phyloP scores from a whole-genome alignment of 2,113 vertebrate species.

The Miniopterus natalensis region DNA sequence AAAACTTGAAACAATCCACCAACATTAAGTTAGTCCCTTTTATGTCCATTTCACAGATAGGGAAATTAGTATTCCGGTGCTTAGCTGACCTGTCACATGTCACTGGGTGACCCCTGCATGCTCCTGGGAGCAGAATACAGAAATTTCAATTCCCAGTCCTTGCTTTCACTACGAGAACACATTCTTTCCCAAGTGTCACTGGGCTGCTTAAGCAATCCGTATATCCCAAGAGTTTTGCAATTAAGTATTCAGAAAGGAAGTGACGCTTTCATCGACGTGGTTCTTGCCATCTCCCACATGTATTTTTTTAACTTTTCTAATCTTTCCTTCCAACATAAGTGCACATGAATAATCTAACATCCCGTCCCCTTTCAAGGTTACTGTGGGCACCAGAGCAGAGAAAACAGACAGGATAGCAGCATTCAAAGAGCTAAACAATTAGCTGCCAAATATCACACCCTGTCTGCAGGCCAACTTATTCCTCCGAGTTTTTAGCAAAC shows the following conservation, averaged over 20 bases:
- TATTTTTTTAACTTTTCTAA: slow-evolving; percentile 44
- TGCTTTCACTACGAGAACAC: background rate
- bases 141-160: slow-evolving; percentile 26
- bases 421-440: background rate
- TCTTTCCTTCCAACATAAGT: slow-evolving; percentile 66
- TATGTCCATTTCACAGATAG: slow-evolving; percentile 35
- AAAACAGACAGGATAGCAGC: slow-evolving; percentile 8
- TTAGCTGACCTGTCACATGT: slow-evolving; percentile 5
- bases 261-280: background rate
- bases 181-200: slow-evolving; percentile 42
- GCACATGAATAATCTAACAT: slow-evolving; percentile 59
- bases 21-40: background rate
- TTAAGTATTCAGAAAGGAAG: slow-evolving; percentile 62
- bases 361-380: background rate
- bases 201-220: slow-evolving; percentile 43
- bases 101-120: background rate
- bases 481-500: background rate
- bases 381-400: slow-evolving; percentile 11
- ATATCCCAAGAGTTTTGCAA: slow-evolving; percentile 4
- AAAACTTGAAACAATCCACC: background rate
- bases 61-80: background rate
- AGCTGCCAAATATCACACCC: slow-evolving; percentile 21
- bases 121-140: background rate
- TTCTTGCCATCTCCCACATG: slow-evolving; percentile 43
- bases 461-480: background rate